Conservation (phyloP, 1,140 invertebrate genomes). For the Trypoxylus dichotomus region DNA sequence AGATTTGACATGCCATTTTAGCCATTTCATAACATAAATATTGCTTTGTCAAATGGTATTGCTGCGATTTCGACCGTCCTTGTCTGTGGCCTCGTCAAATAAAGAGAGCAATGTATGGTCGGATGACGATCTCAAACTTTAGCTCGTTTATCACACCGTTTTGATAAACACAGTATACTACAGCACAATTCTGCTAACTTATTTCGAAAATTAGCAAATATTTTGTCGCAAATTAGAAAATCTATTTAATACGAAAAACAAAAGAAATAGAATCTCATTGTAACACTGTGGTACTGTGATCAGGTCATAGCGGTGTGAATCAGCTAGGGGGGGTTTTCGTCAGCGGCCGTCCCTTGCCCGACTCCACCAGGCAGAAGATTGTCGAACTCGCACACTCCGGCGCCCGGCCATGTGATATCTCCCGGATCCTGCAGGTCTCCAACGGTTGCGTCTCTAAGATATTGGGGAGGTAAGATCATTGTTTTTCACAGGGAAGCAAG, state of each 20-base stretch:
- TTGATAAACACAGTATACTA: conserved; percentile 41
- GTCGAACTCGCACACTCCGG: conserved; percentile 97
- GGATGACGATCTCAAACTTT: conserved; percentile 52
- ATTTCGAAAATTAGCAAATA: background rate
- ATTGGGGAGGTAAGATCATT: conserved; percentile 77
- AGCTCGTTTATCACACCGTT: conserved; percentile 52
- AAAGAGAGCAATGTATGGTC: conserved; percentile 47
- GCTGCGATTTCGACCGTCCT: conserved; percentile 39
- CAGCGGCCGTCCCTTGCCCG: conserved; percentile 94
- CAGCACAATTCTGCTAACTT: background rate
- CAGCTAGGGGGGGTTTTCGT: conserved; percentile 98
- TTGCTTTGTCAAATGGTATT: conserved; percentile 1
- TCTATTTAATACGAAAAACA: background rate
- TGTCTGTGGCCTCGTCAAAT: conserved; percentile 44
- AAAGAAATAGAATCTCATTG: conserved; percentile 1
- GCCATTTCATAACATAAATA: background rate
- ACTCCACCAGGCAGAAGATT: conserved; percentile 96
- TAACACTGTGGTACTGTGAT: conserved; percentile 52
- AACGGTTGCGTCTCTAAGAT: conserved; percentile 96
- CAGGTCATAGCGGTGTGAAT: conserved; percentile 96
- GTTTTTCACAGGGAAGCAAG: too few relatives aligned
- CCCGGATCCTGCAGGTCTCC: conserved; percentile 93
- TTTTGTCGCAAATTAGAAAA: conserved; percentile 20
- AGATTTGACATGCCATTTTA: too few relatives aligned
- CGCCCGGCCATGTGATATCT: conserved; percentile 97